Evolutionary conservation across 2,888 invertebrate species (phyloP).

Genomic region (Eledone cirrhosa): DNA sequence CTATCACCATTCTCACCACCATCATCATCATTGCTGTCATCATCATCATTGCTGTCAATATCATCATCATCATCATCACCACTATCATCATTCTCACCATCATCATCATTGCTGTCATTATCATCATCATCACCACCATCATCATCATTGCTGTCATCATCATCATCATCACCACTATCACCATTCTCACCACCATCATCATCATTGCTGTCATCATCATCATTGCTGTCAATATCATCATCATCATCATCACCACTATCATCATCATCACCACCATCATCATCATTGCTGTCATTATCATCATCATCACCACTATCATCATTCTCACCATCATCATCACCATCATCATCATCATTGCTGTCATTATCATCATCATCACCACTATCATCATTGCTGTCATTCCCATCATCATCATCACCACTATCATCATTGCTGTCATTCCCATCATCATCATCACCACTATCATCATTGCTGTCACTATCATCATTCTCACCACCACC

Average conservation of each 20-base stretch:
- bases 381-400: not conserved
- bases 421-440: not conserved
- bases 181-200: not conserved
- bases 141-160: not conserved
- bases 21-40: not conserved
- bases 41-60: not conserved
- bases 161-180: not conserved
- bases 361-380: not conserved
- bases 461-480: not conserved
- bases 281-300: not conserved
- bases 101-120: not conserved
- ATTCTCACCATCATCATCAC: not conserved
- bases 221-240: not conserved
- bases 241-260: not conserved
- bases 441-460: not conserved
- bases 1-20: not conserved
- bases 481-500: not conserved
- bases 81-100: not conserved
- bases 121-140: not conserved
- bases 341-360: not conserved
- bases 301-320: not conserved
- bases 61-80: slow-evolving; percentile 8
- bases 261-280: not conserved
- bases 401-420: not conserved
- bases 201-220: too few species aligned